Evolutionary conservation across 2,797 vertebrate species (phyloP), one percentile per base, ranked within the genome.

Genomic region (Acanthurus lineatus): DNA sequence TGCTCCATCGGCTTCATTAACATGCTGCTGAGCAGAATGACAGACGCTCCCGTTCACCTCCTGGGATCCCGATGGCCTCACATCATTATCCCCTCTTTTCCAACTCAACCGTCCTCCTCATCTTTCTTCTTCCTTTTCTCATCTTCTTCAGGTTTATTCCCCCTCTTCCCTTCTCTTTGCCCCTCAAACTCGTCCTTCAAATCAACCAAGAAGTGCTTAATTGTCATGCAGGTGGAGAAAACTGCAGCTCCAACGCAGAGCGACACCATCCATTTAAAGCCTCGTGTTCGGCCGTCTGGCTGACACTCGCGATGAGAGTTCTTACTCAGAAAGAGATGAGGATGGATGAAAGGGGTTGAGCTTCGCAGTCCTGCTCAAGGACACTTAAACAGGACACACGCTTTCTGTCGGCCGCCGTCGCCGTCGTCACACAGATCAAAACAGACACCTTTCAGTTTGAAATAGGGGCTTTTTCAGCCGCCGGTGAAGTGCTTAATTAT

Each of bases 1-100:
- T 35, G 73, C 47, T 63, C 76, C 73, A 38, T 10, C 5, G 48
- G 69, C 72, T 73, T 88, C 81, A 87, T 89, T 86, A 88, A 68
- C 81, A 87, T 88, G 79, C 87, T 68, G 84, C 81, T 15, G 81
- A 81, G 79, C 58, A 16, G 14, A 2, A 47, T 51, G 62, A 76
- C 69, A 84, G 60, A 79, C n/a, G 19, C 64, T 85, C 25, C 65
- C 47, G 6, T 59, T 62, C 79, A 64, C 53, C 85, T 79, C 82
- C 71, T 69, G 81, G 81, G 81, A 86, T 70, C 69, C 63, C 68
- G 17, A 38, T 8, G 69, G 73, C 56, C 84, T 79, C 85, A 59
- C 19, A 38, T 82, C 83, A 66, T 64, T 67, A 65, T 10, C 22
- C 40, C 45, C 60, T 35, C 61, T 62, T 79, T 73, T 82, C 10